Conservation (phyloP, 2,113 vertebrate species). For the Hyla sarda region DNA sequence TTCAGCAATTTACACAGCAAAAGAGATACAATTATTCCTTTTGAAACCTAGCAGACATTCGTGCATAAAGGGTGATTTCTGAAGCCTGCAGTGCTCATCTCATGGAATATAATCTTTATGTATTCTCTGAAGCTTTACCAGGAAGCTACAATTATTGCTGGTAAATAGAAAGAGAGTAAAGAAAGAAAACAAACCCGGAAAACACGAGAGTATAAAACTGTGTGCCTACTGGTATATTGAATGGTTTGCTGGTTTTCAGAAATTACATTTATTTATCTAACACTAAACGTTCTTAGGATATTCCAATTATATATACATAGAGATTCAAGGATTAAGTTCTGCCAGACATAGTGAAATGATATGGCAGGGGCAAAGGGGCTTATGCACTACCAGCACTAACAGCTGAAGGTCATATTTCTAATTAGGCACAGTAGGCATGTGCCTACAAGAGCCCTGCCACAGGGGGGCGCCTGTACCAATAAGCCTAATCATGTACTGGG, state of each 20-base stretch:
- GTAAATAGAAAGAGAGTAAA: not conserved
- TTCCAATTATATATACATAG: no score
- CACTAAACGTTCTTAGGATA: not conserved
- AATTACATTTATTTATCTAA: not conserved
- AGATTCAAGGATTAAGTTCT: no score
- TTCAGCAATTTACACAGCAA: slow-evolving; percentile 23
- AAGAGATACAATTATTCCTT: slow-evolving; percentile 30
- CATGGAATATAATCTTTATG: slow-evolving; percentile 28
- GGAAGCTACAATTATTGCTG: not conserved
- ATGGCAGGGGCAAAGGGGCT: no score
- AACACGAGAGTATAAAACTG: not conserved
- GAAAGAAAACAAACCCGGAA: slow-evolving; percentile 1
- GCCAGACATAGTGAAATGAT: no score
- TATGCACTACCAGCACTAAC: no score
- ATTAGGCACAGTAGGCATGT: no score
- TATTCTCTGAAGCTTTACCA: slow-evolving; percentile 14
- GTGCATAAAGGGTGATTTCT: slow-evolving; percentile 15
- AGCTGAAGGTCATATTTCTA: no score
- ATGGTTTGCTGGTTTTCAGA: not conserved
- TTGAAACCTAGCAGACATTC: not conserved
- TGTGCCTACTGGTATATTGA: not conserved
- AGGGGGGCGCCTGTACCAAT: no score
- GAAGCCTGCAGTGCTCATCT: slow-evolving; percentile 15
- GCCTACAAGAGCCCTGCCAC: no score
- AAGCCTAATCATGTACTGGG: no score